These are phyloP conservation scores for Karalla daura DNA, from an alignment of 2,797 vertebrate species.

Conservation along the genomic window DNA sequence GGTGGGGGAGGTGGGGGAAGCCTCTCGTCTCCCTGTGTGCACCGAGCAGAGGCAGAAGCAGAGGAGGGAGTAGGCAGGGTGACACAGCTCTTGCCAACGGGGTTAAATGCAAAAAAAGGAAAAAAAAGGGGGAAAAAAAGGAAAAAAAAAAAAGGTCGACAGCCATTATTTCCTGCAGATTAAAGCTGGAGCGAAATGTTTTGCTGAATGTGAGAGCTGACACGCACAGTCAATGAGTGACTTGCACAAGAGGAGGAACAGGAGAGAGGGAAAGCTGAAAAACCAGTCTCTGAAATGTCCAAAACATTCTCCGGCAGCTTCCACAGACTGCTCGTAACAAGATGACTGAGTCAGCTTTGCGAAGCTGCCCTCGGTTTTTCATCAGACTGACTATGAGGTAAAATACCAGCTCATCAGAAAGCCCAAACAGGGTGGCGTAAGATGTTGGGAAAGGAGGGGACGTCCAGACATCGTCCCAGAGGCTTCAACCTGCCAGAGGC, in stretches of 20 bases:
- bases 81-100: constrained; percentile 20
- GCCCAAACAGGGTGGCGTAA: no score
- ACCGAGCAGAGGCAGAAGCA: constrained; percentile 9
- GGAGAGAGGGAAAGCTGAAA: background rate
- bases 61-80: constrained; percentile 19
- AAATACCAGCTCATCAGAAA: no score
- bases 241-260: background rate
- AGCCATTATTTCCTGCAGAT: constrained; percentile 34
- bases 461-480: no score
- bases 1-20: no score
- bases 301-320: no score
- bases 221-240: background rate
- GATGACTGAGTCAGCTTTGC: no score
- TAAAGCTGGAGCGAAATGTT: constrained; percentile 16
- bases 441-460: no score
- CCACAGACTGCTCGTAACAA: no score
- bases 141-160: no score
- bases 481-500: background rate
- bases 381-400: no score
- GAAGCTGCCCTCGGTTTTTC: no score
- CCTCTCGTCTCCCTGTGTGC: constrained; percentile 26
- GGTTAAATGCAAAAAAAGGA: constrained; percentile 51
- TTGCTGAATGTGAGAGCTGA: constrained; percentile 13
- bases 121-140: no score
- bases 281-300: background rate